A percentile compares a stretch with the other conserved stretches of the same genome.
These are phyloP conservation scores for Boulengeromyrus knoepffleri DNA, from an alignment of 2,113 vertebrate species.

Conservation along the genomic window DNA sequence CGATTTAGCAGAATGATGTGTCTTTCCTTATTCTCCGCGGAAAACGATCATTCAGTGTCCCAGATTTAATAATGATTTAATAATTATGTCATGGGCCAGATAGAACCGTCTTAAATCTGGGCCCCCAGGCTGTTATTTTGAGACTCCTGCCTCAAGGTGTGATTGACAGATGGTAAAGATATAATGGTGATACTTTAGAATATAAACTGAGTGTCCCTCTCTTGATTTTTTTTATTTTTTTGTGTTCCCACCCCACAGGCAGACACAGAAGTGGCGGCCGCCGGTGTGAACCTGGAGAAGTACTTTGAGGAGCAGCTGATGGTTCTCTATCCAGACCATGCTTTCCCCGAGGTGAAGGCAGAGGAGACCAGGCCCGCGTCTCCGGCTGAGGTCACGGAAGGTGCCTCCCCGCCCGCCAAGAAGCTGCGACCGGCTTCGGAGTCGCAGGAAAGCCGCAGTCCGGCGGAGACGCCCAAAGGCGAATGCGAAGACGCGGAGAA, in stretches of 20 bases:
- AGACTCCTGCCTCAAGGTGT: neutral
- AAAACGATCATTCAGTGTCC: neutral
- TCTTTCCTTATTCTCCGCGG: neutral
- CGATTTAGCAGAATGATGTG: neutral
- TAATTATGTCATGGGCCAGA: neutral
- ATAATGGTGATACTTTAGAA: neutral
- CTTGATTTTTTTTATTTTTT: neutral
- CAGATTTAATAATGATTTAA: neutral
- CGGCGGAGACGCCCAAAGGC: neutral
- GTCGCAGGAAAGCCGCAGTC: neutral
- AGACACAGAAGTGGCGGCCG: slow-evolving; percentile 86
- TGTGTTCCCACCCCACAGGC: slow-evolving; percentile 51
- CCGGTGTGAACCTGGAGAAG: slow-evolving; percentile 79
- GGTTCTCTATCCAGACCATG: slow-evolving; percentile 70
- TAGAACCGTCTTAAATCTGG: neutral
- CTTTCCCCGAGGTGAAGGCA: slow-evolving; percentile 65
- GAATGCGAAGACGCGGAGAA: neutral
- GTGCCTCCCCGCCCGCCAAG: slow-evolving; percentile 15
- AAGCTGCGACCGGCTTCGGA: neutral
- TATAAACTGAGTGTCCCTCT: neutral
- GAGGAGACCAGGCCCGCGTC: slow-evolving; percentile 42
- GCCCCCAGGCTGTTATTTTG: neutral
- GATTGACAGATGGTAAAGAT: neutral
- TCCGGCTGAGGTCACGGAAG: slow-evolving; percentile 34
- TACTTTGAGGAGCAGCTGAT: slow-evolving; percentile 87